Evolutionary conservation across 2,888 invertebrate species (phyloP).

Genomic region (Chymomyza fuscimana): DNA sequence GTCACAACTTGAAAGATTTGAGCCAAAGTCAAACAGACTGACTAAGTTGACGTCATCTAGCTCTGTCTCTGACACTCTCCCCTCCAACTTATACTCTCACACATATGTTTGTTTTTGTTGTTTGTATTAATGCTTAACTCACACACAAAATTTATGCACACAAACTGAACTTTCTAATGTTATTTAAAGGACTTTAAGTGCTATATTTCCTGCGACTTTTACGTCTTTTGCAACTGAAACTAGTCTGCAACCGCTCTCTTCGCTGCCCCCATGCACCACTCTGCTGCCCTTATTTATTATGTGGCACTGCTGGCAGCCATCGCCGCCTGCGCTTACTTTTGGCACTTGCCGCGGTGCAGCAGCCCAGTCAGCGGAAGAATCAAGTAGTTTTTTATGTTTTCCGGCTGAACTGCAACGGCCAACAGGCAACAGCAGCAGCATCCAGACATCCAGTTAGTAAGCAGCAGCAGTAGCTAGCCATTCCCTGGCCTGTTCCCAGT

Average conservation of each 20-base stretch:
- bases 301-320: constrained; percentile 55
- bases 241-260: constrained; percentile 16
- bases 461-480: constrained; percentile 27
- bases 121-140: constrained; percentile 13
- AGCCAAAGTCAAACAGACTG: constrained; percentile 68
- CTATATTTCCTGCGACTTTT: constrained; percentile 64
- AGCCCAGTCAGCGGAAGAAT: constrained; percentile 59
- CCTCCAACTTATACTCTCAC: background rate
- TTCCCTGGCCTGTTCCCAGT: constrained; percentile 29
- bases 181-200: constrained; percentile 74
- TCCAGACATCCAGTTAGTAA: constrained; percentile 34
- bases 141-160: constrained; percentile 24
- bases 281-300: constrained; percentile 68
- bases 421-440: constrained; percentile 56
- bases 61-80: background rate
- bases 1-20: constrained; percentile 71
- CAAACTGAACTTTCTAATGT: constrained; percentile 69
- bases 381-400: constrained; percentile 75
- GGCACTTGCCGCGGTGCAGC: constrained; percentile 47
- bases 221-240: constrained; percentile 18
- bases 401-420: constrained; percentile 73
- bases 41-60: constrained; percentile 52
- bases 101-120: background rate
- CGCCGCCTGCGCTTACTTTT: constrained; percentile 60
- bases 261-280: background rate